Conservation (phyloP, 2,113 vertebrate species). For the Lampris incognitus region DNA sequence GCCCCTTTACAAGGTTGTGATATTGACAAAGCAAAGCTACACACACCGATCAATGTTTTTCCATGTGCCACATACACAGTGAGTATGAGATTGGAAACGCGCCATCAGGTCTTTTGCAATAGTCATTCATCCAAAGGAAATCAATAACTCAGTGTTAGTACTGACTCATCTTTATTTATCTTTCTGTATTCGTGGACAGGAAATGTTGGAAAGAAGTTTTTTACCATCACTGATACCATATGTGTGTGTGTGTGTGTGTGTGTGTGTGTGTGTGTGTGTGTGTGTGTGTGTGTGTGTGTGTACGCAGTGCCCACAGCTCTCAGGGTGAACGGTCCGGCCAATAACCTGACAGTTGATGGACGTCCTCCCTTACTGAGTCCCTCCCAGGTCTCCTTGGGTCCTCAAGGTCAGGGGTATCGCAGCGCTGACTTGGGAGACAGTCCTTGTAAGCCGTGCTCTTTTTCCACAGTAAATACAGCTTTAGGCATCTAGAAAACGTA, state of each 20-base stretch:
- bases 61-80: constrained; percentile 57
- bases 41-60: constrained; percentile 61
- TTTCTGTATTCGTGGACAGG: constrained; percentile 9
- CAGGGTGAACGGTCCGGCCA: constrained; percentile 84
- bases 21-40: constrained; percentile 70
- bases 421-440: constrained; percentile 86
- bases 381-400: constrained; percentile 79
- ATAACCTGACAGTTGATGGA: constrained; percentile 82
- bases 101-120: constrained; percentile 51
- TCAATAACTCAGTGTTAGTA: constrained; percentile 59
- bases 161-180: constrained; percentile 49
- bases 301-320: constrained; percentile 84
- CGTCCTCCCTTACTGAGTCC: constrained; percentile 84
- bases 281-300: constrained; percentile 35
- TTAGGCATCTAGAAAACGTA: background rate
- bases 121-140: constrained; percentile 51
- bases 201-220: background rate
- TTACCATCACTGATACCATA: background rate
- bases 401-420: constrained; percentile 84
- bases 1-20: constrained; percentile 69
- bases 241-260: background rate
- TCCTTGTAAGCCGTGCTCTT: constrained; percentile 67
- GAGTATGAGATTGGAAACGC: constrained; percentile 67
- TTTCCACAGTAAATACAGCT: background rate
- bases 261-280: constrained; percentile 34